phyloP scores from a whole-genome alignment of 2,113 vertebrate species.

The Oceanodroma tethys region DNA sequence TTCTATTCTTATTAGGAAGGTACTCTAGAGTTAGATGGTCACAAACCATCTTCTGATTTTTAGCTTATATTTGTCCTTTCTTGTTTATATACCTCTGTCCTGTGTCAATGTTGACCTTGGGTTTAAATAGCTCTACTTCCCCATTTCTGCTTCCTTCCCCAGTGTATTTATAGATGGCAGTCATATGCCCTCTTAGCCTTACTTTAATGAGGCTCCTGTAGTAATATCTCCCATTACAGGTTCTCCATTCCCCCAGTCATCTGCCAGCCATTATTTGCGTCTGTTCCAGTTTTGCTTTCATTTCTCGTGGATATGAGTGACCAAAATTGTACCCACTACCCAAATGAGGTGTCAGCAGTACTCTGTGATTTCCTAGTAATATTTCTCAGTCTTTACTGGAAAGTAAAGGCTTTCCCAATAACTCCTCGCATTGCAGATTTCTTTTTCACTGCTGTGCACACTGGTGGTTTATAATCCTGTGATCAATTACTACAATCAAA shows the following conservation, averaged over 20 bases:
- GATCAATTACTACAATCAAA: not conserved
- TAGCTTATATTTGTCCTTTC: not conserved
- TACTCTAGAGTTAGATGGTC: not conserved
- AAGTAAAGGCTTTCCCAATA: not conserved
- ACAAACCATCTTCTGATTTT: not conserved
- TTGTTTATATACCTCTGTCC: not conserved
- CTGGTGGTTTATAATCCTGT: not conserved
- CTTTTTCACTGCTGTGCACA: not conserved
- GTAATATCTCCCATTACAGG: not conserved
- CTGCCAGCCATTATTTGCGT: not conserved
- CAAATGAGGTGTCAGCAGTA: not conserved
- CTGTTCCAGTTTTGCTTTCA: not conserved
- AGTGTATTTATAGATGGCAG: not conserved
- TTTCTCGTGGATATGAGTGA: not conserved
- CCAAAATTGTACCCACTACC: not conserved
- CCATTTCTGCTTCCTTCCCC: not conserved
- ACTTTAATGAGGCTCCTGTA: not conserved
- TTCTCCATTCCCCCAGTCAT: not conserved
- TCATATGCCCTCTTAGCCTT: not conserved
- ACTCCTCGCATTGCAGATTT: not conserved
- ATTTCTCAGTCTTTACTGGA: not conserved
- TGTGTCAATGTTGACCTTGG: not conserved
- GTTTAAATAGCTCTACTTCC: not conserved
- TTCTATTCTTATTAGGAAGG: not conserved
- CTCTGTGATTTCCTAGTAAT: not conserved